Evolutionary conservation across 1,140 invertebrate genomes (phyloP), one percentile per base, ranked within the genome.

Genomic region (Drosophila bifasciata): DNA sequence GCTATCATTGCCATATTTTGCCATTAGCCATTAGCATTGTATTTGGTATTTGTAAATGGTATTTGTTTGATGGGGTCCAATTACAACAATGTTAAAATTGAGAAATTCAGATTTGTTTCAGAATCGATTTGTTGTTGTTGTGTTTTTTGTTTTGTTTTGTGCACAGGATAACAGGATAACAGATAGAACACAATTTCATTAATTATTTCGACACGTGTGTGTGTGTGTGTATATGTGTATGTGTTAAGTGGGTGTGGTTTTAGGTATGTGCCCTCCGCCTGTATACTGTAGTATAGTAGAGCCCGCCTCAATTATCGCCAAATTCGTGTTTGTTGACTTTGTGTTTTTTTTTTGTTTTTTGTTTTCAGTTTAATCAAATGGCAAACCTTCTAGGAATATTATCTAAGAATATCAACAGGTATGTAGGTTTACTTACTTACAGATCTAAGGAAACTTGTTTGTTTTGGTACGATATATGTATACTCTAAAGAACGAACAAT

Each of bases 1-100:
- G 80, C 89, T 91, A 83, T 58, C 50, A 77, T 73, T 64, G 73
- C 53, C 67, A 64, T 72, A 46, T 72, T 25, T 32, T 41, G 23
- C 23, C 23, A 25, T 25, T 51, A 68, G 72, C 57, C 59, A 72
- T 71, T 67, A 69, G 46, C 28, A 36, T 49, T 49, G 57, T 60
- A 61, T 72, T 68, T 44, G 48, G 28, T 32, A 36, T 36, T 36
- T 36, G 32, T 13, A 36, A 36, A 36, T 36, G 32, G 32, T 19
- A 3, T n/a, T 19, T n/a, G n/a, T n/a, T 28, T 9, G 28, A n/a
- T 25, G 45, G 21, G 5, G 28, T 55, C 21, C 52, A 55, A 43
- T 23, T 28, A 61, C 60, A 13, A 61, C 60, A 13, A 32, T 32
- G 23, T 51, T 23, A 15, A 59, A 44, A 43, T 45, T 51, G 15